phyloP scores from a whole-genome alignment of 2,113 vertebrate genomes.

The Triplophysa rosa region DNA sequence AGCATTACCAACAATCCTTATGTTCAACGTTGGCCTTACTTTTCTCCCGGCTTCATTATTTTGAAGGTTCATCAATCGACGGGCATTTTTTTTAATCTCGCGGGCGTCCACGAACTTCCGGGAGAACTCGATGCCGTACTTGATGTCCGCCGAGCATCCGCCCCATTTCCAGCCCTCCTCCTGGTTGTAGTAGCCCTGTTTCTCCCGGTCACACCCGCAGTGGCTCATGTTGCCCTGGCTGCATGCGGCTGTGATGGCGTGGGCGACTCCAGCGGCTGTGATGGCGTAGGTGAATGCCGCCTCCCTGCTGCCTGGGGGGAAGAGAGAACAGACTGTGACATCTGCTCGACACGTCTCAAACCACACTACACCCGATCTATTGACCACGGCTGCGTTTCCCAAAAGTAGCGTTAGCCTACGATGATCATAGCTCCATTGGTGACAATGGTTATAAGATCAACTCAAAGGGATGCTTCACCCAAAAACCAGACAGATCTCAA shows the following conservation, averaged over 20 bases:
- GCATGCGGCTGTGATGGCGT: conserved; percentile 92
- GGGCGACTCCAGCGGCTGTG: conserved; percentile 94
- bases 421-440: no score
- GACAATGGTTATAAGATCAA: no score
- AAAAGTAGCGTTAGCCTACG: no score
- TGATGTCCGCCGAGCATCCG: conserved; percentile 95
- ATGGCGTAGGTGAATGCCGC: conserved; percentile 98
- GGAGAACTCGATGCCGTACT: conserved; percentile 97
- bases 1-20: no score
- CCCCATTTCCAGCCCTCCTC: conserved; percentile 99
- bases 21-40: conserved; percentile 70
- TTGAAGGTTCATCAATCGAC: conserved; percentile 98
- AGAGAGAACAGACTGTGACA: conserved; percentile 57
- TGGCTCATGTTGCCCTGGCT: conserved; percentile 98
- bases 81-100: conserved; percentile 95
- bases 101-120: conserved; percentile 94
- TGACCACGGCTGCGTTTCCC: no score
- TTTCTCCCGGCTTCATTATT: conserved; percentile 98
- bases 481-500: no score
- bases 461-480: no score
- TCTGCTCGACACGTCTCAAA: conserved; percentile 26
- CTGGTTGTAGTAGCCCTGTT: conserved; percentile 96
- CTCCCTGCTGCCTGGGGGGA: conserved; percentile 89
- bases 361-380: no score
- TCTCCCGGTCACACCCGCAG: conserved; percentile 97